A percentile compares a stretch with the other conserved stretches of the same genome.
Evolutionary conservation across 2,797 vertebrate species (phyloP).

Genomic region (Anolis apletophallus): DNA sequence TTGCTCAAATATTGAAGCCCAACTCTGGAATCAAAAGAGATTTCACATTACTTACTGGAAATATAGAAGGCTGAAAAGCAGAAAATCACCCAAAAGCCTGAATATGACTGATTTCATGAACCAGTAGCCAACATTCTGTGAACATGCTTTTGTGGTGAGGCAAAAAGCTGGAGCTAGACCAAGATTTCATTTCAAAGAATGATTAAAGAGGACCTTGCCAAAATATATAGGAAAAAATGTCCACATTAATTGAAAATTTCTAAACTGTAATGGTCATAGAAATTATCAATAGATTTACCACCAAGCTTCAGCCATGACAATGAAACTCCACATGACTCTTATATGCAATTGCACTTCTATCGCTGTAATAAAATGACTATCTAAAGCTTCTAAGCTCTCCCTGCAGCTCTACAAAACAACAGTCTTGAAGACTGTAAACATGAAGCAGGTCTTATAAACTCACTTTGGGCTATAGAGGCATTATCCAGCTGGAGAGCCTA

Average conservation of each 20-base stretch:
- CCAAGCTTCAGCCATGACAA: conserved; percentile 25
- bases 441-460: conserved; percentile 17
- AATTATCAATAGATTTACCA: conserved; percentile 32
- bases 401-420: conserved; percentile 17
- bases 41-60: conserved; percentile 40
- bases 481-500: conserved; percentile 1
- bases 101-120: conserved; percentile 48
- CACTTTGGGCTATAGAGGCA: not conserved
- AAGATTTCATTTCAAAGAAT: conserved; percentile 15
- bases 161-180: conserved; percentile 15
- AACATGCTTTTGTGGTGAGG: conserved; percentile 9
- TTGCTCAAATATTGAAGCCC: not conserved
- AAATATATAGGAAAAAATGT: conserved; percentile 27
- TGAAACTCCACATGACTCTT: not conserved
- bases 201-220: not conserved
- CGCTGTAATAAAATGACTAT: conserved; percentile 17
- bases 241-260: conserved; percentile 1
- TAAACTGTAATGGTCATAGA: conserved; percentile 20
- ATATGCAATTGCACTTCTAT: conserved; percentile 16
- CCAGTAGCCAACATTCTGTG: not conserved
- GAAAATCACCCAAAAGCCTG: not conserved
- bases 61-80: conserved; percentile 22
- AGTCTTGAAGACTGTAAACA: not conserved
- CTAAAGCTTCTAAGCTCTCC: conserved; percentile 19
- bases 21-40: not conserved